Percentiles rank a stretch among this genome's conserved stretches.
These are phyloP conservation scores for Drosophila dives DNA, from an alignment of 2,888 invertebrate species.

Conservation along the genomic window DNA sequence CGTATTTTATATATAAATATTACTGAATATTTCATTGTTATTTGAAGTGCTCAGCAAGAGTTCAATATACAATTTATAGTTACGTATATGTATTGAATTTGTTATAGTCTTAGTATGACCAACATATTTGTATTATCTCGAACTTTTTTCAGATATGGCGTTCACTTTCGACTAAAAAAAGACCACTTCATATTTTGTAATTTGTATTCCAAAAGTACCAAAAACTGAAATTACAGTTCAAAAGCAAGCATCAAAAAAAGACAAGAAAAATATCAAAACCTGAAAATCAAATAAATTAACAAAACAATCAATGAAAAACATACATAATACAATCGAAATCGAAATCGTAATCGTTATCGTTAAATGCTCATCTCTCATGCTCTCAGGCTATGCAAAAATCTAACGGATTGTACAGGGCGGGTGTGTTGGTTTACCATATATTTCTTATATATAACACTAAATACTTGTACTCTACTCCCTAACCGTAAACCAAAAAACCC, in stretches of 20 bases:
- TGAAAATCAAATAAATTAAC: slow-evolving; percentile 13
- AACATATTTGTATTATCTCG: slow-evolving; percentile 67
- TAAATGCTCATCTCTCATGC: slow-evolving; percentile 72
- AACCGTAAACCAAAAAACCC: slow-evolving; percentile 21
- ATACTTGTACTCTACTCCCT: slow-evolving; percentile 47
- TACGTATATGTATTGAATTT: slow-evolving; percentile 24
- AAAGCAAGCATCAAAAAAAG: slow-evolving; percentile 55
- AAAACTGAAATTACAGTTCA: slow-evolving; percentile 69
- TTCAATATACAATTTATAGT: slow-evolving; percentile 10
- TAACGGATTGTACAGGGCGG: slow-evolving; percentile 73
- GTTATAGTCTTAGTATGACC: slow-evolving; percentile 25
- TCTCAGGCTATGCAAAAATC: slow-evolving; percentile 58
- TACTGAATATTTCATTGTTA: slow-evolving; percentile 22
- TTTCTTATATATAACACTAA: slow-evolving; percentile 46
- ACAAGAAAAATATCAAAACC: slow-evolving; percentile 29
- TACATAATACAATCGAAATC: slow-evolving; percentile 25
- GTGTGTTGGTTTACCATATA: slow-evolving; percentile 71
- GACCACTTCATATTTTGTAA: slow-evolving; percentile 67
- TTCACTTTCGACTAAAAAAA: slow-evolving; percentile 84
- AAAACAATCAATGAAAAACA: neutral
- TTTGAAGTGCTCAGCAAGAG: slow-evolving; percentile 14
- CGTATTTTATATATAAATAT: slow-evolving; percentile 25
- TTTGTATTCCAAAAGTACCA: slow-evolving; percentile 61
- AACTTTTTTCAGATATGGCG: slow-evolving; percentile 85
- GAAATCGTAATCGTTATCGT: slow-evolving; percentile 52